Evolutionary conservation across 1,140 invertebrate genomes (phyloP).

Genomic region (Cecropterus lyciades): DNA sequence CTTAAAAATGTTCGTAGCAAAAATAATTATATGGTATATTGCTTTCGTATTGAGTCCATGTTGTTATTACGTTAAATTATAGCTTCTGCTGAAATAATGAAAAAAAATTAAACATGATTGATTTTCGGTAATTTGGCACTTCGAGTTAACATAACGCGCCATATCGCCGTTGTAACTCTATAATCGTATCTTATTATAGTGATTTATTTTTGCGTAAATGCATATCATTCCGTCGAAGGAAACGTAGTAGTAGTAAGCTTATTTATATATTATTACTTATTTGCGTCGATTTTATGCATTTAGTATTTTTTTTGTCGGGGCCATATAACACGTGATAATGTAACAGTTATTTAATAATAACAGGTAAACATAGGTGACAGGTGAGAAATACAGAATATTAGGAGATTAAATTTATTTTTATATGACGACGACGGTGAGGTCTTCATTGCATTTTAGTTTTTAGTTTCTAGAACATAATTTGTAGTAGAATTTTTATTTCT

Average conservation of each 20-base stretch:
- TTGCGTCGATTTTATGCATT: constrained; percentile 43
- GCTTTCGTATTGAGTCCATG: constrained; percentile 4
- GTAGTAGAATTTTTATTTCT: constrained; percentile 5
- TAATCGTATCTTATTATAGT: constrained; percentile 20
- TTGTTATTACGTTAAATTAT: background rate
- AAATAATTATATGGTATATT: too few species aligned
- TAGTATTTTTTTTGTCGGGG: constrained; percentile 48
- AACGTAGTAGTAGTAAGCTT: constrained; percentile 38
- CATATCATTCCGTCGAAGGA: constrained; percentile 54
- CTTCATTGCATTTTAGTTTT: constrained; percentile 16
- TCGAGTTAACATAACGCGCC: background rate
- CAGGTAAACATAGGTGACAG: too few species aligned
- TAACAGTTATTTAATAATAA: constrained; percentile 18
- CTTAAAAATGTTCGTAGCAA: background rate
- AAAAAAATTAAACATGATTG: too few species aligned
- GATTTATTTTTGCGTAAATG: constrained; percentile 36
- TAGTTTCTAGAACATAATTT: constrained; percentile 2
- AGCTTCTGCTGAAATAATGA: background rate
- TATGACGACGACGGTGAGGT: constrained; percentile 5
- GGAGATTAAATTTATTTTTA: constrained; percentile 22
- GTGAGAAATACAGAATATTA: constrained; percentile 14
- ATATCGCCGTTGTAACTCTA: background rate
- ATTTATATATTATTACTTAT: constrained; percentile 27
- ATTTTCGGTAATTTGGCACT: too few species aligned
- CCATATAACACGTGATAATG: constrained; percentile 57